Percentiles rank a stretch among this genome's conserved stretches.
These are phyloP conservation scores for Macropodus opercularis DNA, from an alignment of 2,797 vertebrate species.

Conservation along the genomic window DNA sequence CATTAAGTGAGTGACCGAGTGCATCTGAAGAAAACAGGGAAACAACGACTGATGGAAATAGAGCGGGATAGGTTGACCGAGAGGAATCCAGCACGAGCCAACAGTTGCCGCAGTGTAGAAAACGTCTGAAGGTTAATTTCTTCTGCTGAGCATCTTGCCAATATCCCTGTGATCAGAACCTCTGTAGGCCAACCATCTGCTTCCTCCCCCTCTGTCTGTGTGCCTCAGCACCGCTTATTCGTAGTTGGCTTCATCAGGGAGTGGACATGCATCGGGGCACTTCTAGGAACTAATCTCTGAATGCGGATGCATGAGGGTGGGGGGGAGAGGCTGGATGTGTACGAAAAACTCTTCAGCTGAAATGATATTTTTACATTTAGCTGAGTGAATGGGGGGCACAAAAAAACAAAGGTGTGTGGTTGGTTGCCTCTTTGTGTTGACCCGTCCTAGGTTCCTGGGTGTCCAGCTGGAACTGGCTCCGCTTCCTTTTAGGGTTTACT, in stretches of 20 bases:
- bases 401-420: too few relatives aligned
- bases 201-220: conserved; percentile 50
- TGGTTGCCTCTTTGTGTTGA: too few relatives aligned
- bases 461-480: too few relatives aligned
- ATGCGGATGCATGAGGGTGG: conserved; percentile 13
- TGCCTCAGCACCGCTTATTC: conserved; percentile 43
- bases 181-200: conserved; percentile 76
- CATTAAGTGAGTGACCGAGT: conserved; percentile 2
- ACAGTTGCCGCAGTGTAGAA: conserved; percentile 64
- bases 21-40: conserved; percentile 19
- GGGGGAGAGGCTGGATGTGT: too few relatives aligned
- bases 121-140: conserved; percentile 80
- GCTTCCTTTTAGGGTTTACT: too few relatives aligned
- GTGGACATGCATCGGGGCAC: conserved; percentile 58
- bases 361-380: background rate
- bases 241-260: conserved; percentile 40
- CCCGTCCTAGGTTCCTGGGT: too few relatives aligned
- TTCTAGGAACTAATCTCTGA: conserved; percentile 42
- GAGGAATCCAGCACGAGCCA: conserved; percentile 50
- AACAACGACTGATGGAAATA: conserved; percentile 33
- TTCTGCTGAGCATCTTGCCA: conserved; percentile 75
- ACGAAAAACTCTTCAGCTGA: background rate
- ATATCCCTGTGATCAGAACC: conserved; percentile 72
- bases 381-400: too few relatives aligned
- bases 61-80: conserved; percentile 10